phyloP scores from a whole-genome alignment of 2,888 invertebrate genomes.

The Acronicta leporina region DNA sequence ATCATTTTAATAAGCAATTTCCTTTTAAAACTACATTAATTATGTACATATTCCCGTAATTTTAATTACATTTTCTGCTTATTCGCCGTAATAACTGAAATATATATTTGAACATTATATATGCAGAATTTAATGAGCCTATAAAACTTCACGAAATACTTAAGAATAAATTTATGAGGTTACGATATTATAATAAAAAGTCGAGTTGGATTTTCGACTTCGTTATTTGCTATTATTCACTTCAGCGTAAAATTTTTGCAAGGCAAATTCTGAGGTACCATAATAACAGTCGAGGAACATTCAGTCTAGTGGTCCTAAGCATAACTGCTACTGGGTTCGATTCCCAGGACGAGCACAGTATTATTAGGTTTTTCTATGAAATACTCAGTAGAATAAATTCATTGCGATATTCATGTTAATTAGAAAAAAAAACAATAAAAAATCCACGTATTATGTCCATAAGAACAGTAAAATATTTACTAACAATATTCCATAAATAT shows the following conservation, averaged over 20 bases:
- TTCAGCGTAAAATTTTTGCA: slow-evolving; percentile 5
- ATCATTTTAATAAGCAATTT: slow-evolving; percentile 1
- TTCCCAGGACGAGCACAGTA: too few species aligned
- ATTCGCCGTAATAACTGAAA: slow-evolving; percentile 30
- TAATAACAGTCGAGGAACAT: too few species aligned
- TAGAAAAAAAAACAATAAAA: background rate
- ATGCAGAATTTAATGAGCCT: slow-evolving; percentile 29
- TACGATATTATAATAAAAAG: slow-evolving; percentile 9
- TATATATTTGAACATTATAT: slow-evolving; percentile 11
- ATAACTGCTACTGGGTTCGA: too few species aligned
- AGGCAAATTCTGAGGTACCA: slow-evolving; percentile 4
- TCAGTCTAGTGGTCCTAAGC: too few species aligned
- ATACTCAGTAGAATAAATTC: too few species aligned
- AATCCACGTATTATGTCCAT: background rate
- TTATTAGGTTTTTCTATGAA: too few species aligned
- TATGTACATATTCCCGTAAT: slow-evolving; percentile 10
- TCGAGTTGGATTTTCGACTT: slow-evolving; percentile 1
- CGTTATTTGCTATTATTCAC: slow-evolving; percentile 6
- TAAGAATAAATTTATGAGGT: slow-evolving; percentile 20
- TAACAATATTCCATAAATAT: slow-evolving; percentile 16
- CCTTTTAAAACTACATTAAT: background rate
- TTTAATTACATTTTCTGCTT: slow-evolving; percentile 32
- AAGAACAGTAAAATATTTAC: background rate
- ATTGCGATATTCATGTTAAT: too few species aligned
- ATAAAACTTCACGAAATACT: slow-evolving; percentile 25